phyloP scores from a whole-genome alignment of 2,113 vertebrate species.

The Ctenodactylus gundi region DNA sequence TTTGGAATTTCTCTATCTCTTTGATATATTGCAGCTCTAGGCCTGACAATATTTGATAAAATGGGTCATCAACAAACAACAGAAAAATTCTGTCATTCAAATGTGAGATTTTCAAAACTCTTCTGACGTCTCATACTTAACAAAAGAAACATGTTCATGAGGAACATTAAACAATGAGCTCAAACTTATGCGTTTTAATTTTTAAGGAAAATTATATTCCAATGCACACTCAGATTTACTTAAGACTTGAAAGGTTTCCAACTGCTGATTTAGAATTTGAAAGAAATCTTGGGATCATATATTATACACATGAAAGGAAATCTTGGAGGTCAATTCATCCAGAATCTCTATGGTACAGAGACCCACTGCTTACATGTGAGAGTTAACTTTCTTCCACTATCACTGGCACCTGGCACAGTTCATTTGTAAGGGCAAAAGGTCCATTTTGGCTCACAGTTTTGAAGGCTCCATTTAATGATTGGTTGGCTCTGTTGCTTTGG shows the following conservation, averaged over 20 bases:
- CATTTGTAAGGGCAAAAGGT: background rate
- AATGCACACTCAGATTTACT: background rate
- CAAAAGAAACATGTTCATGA: background rate
- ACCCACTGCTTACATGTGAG: background rate
- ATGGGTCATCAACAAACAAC: background rate
- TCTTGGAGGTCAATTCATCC: background rate
- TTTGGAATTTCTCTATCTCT: conserved; percentile 21
- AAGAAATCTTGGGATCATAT: background rate
- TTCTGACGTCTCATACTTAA: background rate
- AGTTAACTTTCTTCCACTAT: background rate
- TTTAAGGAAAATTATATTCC: conserved; percentile 13
- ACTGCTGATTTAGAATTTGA: background rate
- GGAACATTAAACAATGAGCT: background rate
- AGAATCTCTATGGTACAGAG: background rate
- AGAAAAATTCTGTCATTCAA: background rate
- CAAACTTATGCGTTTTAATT: background rate
- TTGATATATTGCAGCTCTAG: background rate
- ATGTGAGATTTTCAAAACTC: background rate
- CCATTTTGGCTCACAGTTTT: background rate
- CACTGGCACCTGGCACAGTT: background rate
- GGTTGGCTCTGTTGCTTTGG: background rate
- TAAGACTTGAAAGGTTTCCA: background rate
- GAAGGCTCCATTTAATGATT: too few relatives aligned
- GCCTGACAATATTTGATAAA: conserved; percentile 36
- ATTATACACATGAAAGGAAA: background rate